These are phyloP conservation scores for Psammodynastes pulverulentus DNA, from an alignment of 2,113 vertebrate species.

Conservation along the genomic window DNA sequence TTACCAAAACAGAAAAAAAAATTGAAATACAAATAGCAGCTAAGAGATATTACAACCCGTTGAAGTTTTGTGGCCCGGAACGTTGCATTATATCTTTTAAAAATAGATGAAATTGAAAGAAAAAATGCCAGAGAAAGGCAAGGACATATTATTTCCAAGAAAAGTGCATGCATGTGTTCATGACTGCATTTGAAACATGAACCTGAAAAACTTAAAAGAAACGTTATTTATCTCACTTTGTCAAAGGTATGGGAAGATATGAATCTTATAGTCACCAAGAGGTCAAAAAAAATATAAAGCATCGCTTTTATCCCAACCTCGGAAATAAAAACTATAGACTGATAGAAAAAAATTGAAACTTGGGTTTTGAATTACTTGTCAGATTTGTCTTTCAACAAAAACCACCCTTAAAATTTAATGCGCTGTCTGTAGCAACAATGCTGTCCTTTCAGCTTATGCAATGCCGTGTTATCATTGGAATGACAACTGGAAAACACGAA, in stretches of 20 bases:
- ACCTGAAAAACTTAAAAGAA: not conserved
- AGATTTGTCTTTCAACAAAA: conserved; percentile 50
- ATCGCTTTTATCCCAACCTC: not conserved
- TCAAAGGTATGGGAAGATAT: not conserved
- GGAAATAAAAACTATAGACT: not conserved
- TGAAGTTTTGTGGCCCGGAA: too few relatives aligned
- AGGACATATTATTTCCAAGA: not conserved
- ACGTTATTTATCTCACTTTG: not conserved
- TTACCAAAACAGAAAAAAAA: too few relatives aligned
- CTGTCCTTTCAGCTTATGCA: conserved; percentile 48
- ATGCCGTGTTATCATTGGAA: conserved; percentile 47
- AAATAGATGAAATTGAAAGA: not conserved
- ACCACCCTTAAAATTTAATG: conserved; percentile 56
- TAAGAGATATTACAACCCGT: too few relatives aligned
- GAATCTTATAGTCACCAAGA: not conserved
- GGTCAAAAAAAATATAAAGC: not conserved
- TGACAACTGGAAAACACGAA: conserved; percentile 44
- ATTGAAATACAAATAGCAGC: too few relatives aligned
- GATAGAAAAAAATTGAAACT: not conserved
- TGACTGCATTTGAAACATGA: not conserved
- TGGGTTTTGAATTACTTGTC: conserved; percentile 5
- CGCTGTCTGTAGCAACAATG: conserved; percentile 33
- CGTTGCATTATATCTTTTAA: too few relatives aligned
- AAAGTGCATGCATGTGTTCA: not conserved
- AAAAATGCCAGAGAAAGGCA: not conserved